phyloP scores from a whole-genome alignment of 2,113 vertebrate species.

The Upupa epops region DNA sequence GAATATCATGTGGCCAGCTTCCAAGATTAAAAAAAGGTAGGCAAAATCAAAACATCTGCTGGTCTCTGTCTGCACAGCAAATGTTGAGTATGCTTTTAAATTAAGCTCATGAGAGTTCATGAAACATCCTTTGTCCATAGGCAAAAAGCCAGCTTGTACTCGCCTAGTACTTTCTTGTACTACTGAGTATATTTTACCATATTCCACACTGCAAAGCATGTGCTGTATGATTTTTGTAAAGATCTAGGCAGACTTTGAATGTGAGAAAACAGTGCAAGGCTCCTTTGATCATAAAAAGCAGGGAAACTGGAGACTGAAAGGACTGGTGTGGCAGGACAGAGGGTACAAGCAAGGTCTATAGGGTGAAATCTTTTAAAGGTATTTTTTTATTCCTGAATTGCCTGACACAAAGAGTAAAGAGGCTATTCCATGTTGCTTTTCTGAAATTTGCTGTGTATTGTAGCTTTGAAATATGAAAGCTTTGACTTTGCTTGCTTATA shows the following conservation, averaged over 20 bases:
- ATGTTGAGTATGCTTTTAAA: conserved; percentile 33
- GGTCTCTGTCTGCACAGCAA: conserved; percentile 14
- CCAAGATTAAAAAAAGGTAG: conserved; percentile 3
- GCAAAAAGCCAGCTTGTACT: neutral
- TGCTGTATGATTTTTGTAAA: neutral
- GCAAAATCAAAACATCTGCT: conserved; percentile 58
- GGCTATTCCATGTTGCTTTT: neutral
- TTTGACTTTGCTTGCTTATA: neutral
- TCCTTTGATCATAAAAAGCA: neutral
- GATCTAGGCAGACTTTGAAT: neutral
- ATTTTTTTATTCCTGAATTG: neutral
- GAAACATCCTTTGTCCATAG: neutral
- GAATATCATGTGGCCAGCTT: neutral
- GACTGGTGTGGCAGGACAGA: neutral
- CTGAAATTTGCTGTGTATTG: neutral
- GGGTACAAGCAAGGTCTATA: neutral
- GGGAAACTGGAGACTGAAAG: neutral
- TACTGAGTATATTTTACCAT: neutral
- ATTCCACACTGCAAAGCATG: neutral
- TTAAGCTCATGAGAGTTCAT: neutral
- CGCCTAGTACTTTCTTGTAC: neutral
- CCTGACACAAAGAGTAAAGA: neutral
- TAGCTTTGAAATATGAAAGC: neutral
- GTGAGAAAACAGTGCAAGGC: neutral
- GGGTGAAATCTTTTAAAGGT: neutral